phyloP scores from a whole-genome alignment of 2,797 vertebrate species.

The Lagodon rhomboides region DNA sequence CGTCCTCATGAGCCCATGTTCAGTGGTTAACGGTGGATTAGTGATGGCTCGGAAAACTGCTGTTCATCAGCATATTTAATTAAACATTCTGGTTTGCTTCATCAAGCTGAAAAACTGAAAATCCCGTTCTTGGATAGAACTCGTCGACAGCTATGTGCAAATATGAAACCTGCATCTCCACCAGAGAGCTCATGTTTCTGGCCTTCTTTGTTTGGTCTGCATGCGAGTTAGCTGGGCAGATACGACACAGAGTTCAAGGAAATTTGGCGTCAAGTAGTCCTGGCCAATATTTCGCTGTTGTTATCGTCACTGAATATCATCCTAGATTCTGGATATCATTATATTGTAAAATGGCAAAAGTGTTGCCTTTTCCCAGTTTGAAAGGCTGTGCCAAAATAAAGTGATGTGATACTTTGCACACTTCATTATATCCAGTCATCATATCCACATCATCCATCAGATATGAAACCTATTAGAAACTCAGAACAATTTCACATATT shows the following conservation, averaged over 20 bases:
- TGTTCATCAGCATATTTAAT: slow-evolving; percentile 51
- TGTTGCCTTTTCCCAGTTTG: no score
- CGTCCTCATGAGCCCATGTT: slow-evolving; percentile 1
- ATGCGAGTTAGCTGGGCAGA: not conserved
- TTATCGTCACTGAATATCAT: no score
- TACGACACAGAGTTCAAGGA: not conserved
- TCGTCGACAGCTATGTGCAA: not conserved
- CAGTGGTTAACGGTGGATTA: slow-evolving; percentile 20
- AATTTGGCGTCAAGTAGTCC: not conserved
- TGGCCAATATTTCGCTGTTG: no score
- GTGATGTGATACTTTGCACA: no score
- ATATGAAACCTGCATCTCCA: slow-evolving; percentile 2
- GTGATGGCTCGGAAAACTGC: slow-evolving; percentile 24
- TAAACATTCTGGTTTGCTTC: slow-evolving; percentile 32
- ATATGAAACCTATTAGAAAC: no score
- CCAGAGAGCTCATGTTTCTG: not conserved
- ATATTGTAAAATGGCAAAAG: no score
- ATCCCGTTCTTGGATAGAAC: slow-evolving; percentile 33
- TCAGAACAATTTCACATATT: no score
- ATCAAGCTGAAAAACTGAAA: slow-evolving; percentile 52
- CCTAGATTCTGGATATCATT: no score
- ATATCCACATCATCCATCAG: no score
- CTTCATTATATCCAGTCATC: no score
- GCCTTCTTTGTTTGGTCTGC: not conserved
- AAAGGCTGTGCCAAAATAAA: no score